Percentiles rank a stretch among this genome's conserved stretches.
phyloP scores from a whole-genome alignment of 2,113 vertebrate species.

The Athene cunicularia region DNA sequence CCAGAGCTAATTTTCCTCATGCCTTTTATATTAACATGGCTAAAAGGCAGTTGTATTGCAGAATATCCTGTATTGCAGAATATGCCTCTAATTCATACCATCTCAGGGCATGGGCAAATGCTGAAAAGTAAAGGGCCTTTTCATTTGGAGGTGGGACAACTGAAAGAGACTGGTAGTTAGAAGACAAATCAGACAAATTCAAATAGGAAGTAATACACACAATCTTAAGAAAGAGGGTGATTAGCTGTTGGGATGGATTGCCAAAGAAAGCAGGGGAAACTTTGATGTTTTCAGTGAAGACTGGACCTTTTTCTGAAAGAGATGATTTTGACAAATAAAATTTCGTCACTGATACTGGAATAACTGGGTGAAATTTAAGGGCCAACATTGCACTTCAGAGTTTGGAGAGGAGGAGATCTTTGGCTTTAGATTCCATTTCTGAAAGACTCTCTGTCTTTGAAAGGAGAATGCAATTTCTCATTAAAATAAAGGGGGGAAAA shows the following conservation, averaged over 20 bases:
- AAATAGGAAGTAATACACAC: not conserved
- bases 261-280: not conserved
- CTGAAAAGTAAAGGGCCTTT: not conserved
- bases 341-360: not conserved
- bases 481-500: not conserved
- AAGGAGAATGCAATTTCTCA: not conserved
- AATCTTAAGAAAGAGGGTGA: not conserved
- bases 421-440: not conserved
- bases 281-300: constrained; percentile 5
- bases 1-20: not conserved
- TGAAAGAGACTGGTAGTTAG: not conserved
- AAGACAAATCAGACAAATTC: not conserved
- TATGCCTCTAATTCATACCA: not conserved
- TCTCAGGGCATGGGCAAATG: not conserved
- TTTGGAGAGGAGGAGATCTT: not conserved
- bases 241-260: not conserved
- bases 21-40: not conserved
- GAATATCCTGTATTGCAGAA: not conserved
- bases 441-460: not conserved
- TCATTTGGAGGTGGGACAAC: not conserved
- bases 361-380: not conserved
- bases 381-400: not conserved
- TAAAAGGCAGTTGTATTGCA: not conserved
- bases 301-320: not conserved
- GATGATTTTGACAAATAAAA: not conserved